phyloP scores from a whole-genome alignment of 2,888 invertebrate species.

The Sabellastarte sp. region DNA sequence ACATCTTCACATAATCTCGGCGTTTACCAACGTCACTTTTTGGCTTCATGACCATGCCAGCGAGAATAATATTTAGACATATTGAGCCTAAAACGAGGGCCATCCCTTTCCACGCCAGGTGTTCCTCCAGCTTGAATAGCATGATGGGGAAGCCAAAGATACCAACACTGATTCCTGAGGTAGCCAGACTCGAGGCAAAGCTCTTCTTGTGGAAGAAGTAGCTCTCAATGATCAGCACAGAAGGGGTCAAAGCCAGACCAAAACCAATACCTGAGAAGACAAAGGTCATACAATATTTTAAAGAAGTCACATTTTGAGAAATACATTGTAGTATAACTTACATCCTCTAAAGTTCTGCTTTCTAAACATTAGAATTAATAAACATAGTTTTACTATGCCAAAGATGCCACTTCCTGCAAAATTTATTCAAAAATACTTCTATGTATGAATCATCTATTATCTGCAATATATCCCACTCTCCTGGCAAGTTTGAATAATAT shows the following conservation, averaged over 20 bases:
- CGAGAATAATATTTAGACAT: background rate
- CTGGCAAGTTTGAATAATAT: too few species aligned
- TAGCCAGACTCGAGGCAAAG: conserved; percentile 11
- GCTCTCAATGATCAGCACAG: conserved; percentile 17
- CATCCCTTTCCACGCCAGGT: conserved; percentile 19
- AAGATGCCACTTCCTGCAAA: too few species aligned
- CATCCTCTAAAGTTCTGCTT: too few species aligned
- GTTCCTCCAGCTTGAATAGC: conserved; percentile 14
- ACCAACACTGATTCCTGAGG: conserved; percentile 15
- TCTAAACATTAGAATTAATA: too few species aligned
- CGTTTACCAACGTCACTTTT: background rate
- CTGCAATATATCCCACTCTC: too few species aligned
- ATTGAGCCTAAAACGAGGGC: conserved; percentile 14
- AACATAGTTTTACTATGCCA: too few species aligned
- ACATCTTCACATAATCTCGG: conserved; percentile 17
- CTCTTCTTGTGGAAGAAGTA: conserved; percentile 14
- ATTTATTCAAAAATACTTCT: too few species aligned
- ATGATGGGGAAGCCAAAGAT: conserved; percentile 11
- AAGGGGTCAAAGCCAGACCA: conserved; percentile 20
- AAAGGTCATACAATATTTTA: background rate
- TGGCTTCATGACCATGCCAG: background rate
- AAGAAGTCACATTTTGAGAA: too few species aligned
- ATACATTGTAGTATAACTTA: too few species aligned
- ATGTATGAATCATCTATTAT: too few species aligned
- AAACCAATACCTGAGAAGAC: conserved; percentile 19